Evolutionary conservation across 2,888 invertebrate species (phyloP), one percentile per base, ranked within the genome.

Genomic region (Eubasilissa splendida): DNA sequence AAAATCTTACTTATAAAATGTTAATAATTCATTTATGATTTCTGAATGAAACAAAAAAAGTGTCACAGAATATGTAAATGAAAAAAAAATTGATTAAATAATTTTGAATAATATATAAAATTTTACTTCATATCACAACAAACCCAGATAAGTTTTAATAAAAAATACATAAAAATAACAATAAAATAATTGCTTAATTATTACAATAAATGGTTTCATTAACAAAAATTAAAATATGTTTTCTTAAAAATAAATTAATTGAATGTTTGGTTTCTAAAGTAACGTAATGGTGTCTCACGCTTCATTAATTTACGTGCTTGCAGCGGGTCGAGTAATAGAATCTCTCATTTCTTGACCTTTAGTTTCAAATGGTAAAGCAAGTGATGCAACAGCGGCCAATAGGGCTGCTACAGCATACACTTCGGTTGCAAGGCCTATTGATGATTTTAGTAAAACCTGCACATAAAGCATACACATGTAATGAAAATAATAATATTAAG

Each of bases 321-420:
- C 11, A 10, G 87, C 31, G n/a, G 82, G 8, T 63, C 78, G 59
- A 11, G 79, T 87, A 14, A 92, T 89, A 4, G 90, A 89, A 82
- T 93, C 93, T 52, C 91, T 88, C 89, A 93, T 89, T 85, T 94
- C 94, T 83, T 94, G 91, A 59, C 95, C 96, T 86, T 93, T 94
- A 0, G 96, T 96, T 89, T 97, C 97, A 76, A 96, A 95, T 4
- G 97, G 97, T 65, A 97, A 89, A 1, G 95, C 90, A n/a, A 96
- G 88, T 80, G 96, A 94, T 4, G 95, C 95, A 0, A 93, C 86
- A 0, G 95, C 95, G 9, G 96, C 96, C 70, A 95, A 86, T 0
- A 96, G 84, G 0, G 96, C 96, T 1, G 95, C 93, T n/a, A 91
- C 85, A 0, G 95, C 94, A 86, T 97, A 97, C 11, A 96, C 93